Evolutionary conservation across 2,797 vertebrate genomes (phyloP).

Genomic region (Amblyopsis hoosieri): DNA sequence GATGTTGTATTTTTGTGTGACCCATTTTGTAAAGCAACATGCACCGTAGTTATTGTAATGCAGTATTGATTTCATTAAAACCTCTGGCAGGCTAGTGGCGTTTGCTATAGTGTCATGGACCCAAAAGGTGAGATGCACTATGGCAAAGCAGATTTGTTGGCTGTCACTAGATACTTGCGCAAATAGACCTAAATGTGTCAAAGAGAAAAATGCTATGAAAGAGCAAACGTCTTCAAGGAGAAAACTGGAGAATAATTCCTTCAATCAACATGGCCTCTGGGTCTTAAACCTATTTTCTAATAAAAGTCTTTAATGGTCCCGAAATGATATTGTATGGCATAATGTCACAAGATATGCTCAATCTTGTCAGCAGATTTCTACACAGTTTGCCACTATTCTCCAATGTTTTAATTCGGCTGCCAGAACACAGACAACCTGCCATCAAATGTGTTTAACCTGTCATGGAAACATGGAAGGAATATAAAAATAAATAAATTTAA

Average conservation of each 20-base stretch:
- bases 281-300: constrained; percentile 35
- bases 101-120: constrained; percentile 21
- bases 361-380: neutral
- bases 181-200: constrained; percentile 17
- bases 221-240: constrained; percentile 24
- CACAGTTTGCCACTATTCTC: neutral
- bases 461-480: constrained; percentile 8
- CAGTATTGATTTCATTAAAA: constrained; percentile 35
- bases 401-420: neutral
- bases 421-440: no score
- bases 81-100: constrained; percentile 17
- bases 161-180: constrained; percentile 46
- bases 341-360: no score
- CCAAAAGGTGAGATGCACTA: constrained; percentile 24
- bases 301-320: constrained; percentile 21
- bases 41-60: constrained; percentile 22
- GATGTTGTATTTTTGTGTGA: constrained; percentile 15
- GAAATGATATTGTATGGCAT: neutral
- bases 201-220: constrained; percentile 34
- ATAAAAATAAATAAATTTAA: constrained; percentile 24
- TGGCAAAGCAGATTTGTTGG: constrained; percentile 32
- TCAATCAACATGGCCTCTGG: constrained; percentile 27
- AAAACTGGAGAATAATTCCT: constrained; percentile 31
- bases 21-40: constrained; percentile 4
- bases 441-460: neutral